Evolutionary conservation across 2,113 vertebrate species (phyloP).

Genomic region (Poecilia latipinna): DNA sequence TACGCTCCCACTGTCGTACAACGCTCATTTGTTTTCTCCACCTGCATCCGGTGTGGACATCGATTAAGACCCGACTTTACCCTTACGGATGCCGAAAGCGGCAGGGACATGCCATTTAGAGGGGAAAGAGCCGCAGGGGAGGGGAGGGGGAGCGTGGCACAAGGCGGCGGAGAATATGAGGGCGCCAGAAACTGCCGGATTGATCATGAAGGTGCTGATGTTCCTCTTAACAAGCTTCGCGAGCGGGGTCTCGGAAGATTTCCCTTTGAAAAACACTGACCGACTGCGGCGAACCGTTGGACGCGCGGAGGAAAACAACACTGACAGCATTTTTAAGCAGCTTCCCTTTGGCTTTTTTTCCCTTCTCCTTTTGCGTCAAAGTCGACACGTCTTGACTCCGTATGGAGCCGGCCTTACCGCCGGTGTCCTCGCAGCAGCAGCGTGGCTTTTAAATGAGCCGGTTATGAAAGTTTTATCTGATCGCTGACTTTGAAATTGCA

Average conservation of each 20-base stretch:
- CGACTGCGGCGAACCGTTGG: constrained; percentile 23
- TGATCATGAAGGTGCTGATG: constrained; percentile 47
- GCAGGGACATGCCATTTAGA: constrained; percentile 25
- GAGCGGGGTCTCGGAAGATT: constrained; percentile 20
- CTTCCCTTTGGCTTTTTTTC: constrained; percentile 4
- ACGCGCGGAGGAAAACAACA: neutral
- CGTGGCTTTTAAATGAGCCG: constrained; percentile 2
- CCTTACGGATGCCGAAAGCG: constrained; percentile 40
- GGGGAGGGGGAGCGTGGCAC: neutral
- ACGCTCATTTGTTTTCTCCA: constrained; percentile 43
- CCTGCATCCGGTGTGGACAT: constrained; percentile 7
- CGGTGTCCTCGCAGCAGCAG: constrained; percentile 15
- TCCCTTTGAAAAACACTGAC: constrained; percentile 43
- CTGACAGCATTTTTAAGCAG: constrained; percentile 7
- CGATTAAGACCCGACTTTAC: constrained; percentile 56
- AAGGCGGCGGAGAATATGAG: constrained; percentile 13
- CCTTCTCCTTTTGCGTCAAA: neutral
- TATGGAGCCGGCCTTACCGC: constrained; percentile 6
- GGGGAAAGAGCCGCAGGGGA: constrained; percentile 17
- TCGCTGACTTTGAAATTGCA: constrained; percentile 9
- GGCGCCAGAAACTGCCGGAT: constrained; percentile 38
- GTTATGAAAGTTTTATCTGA: constrained; percentile 16
- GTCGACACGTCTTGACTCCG: constrained; percentile 21
- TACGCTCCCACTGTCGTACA: constrained; percentile 25
- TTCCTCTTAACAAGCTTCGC: constrained; percentile 52